These are phyloP conservation scores for Maniola jurtina DNA, from an alignment of 1,140 invertebrate species.

Conservation along the genomic window DNA sequence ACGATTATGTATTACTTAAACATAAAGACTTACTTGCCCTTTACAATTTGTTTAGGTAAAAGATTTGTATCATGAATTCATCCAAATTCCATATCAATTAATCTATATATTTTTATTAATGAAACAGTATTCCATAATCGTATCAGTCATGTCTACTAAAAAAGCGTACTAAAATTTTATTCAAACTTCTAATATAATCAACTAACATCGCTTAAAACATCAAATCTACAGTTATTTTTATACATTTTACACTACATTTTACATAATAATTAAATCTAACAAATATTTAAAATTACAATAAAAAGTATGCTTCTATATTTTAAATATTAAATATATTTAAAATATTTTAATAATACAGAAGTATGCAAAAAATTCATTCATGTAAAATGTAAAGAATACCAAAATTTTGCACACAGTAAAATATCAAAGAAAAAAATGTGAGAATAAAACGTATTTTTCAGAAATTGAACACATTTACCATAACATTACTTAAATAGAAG, in stretches of 20 bases:
- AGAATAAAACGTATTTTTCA: too few species aligned
- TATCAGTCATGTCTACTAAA: conserved; percentile 34
- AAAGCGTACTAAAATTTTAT: conserved; percentile 43
- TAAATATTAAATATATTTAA: neutral
- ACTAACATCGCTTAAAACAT: conserved; percentile 57
- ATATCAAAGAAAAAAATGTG: too few species aligned
- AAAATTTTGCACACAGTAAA: too few species aligned
- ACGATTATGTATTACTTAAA: conserved; percentile 16
- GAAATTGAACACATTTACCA: too few species aligned
- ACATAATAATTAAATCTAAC: conserved; percentile 13
- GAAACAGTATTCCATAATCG: conserved; percentile 20
- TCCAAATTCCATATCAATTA: neutral
- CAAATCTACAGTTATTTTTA: conserved; percentile 35
- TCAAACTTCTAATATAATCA: conserved; percentile 38
- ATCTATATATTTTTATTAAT: neutral
- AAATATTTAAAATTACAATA: conserved; percentile 8
- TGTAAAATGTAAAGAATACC: neutral
- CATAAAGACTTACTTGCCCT: neutral
- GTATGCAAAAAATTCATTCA: neutral
- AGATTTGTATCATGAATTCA: neutral
- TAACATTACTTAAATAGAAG: too few species aligned
- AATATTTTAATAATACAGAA: neutral
- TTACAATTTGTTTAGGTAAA: neutral
- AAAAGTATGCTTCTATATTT: neutral
- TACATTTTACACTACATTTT: conserved; percentile 45